phyloP scores from a whole-genome alignment of 2,113 vertebrate genomes.

The Speoplatyrhinus poulsoni region DNA sequence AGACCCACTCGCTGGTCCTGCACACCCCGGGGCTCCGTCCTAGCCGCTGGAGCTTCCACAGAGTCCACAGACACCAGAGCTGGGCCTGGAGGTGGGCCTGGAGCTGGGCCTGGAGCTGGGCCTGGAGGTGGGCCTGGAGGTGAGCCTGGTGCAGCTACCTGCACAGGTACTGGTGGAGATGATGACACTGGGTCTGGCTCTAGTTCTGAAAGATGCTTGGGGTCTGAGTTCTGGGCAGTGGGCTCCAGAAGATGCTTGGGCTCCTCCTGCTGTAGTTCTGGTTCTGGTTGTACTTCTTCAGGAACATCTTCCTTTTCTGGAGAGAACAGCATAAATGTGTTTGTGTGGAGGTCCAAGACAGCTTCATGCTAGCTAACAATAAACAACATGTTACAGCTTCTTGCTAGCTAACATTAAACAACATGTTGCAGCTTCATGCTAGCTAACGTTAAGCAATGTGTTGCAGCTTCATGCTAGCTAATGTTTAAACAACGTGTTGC shows the following conservation, averaged over 20 bases:
- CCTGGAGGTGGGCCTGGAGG: not conserved
- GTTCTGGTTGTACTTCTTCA: slow-evolving; percentile 44
- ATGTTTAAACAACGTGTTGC: too few relatives aligned
- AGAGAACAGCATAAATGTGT: slow-evolving; percentile 6
- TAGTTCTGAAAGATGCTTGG: slow-evolving; percentile 6
- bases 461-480: too few relatives aligned
- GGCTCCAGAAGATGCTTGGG: slow-evolving; percentile 1
- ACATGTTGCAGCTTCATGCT: too few relatives aligned
- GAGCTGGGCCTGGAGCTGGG: not conserved
- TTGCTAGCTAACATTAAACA: too few relatives aligned
- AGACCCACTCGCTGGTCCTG: slow-evolving; percentile 19
- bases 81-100: not conserved
- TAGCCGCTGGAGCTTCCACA: slow-evolving; percentile 2
- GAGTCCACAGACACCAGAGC: slow-evolving; percentile 1
- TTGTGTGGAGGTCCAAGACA: not conserved
- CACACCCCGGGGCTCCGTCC: slow-evolving; percentile 24
- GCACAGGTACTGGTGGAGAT: slow-evolving; percentile 20
- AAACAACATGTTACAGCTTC: too few relatives aligned
- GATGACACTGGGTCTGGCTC: not conserved
- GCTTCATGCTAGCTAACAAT: too few relatives aligned
- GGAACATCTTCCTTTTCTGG: slow-evolving; percentile 58
- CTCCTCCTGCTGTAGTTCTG: slow-evolving; percentile 39
- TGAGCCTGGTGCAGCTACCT: not conserved
- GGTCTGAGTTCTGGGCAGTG: not conserved
- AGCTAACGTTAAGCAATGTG: too few relatives aligned